Conservation (phyloP, 2,113 vertebrate species). For the Laterallus jamaicensis region DNA sequence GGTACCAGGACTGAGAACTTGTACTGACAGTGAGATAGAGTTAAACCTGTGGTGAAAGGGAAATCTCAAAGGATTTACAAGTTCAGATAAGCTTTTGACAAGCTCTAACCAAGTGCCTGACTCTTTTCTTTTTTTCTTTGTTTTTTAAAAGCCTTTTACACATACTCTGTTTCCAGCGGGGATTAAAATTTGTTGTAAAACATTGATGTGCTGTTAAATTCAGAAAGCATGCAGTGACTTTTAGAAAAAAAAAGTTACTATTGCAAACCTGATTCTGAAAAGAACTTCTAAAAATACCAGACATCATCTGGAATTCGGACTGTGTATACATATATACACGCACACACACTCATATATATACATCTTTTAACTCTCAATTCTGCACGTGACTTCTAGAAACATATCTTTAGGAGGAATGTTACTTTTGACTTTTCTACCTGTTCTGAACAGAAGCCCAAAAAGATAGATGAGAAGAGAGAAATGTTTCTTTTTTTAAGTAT, state of each 20-base stretch:
- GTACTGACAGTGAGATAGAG: neutral
- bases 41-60: neutral
- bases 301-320: neutral
- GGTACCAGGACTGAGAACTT: neutral
- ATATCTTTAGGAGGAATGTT: neutral
- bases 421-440: neutral
- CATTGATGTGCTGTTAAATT: constrained; percentile 47
- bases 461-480: neutral
- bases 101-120: constrained; percentile 16
- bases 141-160: neutral
- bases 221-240: constrained; percentile 15
- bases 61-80: constrained; percentile 37
- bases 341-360: neutral
- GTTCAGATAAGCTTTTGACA: constrained; percentile 60
- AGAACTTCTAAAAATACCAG: constrained; percentile 12
- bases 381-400: neutral
- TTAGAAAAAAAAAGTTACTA: neutral
- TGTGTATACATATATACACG: accelerated
- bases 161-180: neutral
- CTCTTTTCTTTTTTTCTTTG: neutral
- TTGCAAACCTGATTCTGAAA: neutral
- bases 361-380: neutral
- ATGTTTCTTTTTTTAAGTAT: neutral
- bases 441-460: neutral
- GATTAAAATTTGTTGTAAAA: constrained; percentile 43